Evolutionary conservation across 92 coral and sea anemone species (phyloP).

Genomic region (Virgularia gustaviana): DNA sequence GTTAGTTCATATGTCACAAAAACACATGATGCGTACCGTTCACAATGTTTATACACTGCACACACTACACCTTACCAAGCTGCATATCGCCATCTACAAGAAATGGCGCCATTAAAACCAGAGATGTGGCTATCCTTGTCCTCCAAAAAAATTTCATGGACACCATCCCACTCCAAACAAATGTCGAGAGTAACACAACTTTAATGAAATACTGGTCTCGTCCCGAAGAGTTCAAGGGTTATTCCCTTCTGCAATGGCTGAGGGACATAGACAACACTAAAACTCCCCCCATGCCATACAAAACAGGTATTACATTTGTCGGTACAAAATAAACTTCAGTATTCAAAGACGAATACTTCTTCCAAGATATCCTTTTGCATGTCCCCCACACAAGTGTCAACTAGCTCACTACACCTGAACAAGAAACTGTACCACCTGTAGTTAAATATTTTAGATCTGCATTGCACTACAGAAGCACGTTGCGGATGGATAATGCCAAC

Average conservation of each 20-base stretch:
- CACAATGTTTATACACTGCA: not conserved
- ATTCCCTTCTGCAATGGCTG: slow-evolving; percentile 20
- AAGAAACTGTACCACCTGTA: not conserved
- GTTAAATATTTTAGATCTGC: slow-evolving; percentile 17
- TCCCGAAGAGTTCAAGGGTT: not conserved
- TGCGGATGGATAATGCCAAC: not conserved
- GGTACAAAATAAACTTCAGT: not conserved
- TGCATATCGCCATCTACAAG: slow-evolving; percentile 14
- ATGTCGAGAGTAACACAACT: not conserved
- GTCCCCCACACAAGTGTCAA: not conserved
- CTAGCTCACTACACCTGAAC: not conserved
- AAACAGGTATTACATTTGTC: slow-evolving; percentile 5
- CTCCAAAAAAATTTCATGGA: slow-evolving; percentile 2
- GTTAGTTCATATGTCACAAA: slow-evolving; percentile 1
- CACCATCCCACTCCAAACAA: not conserved
- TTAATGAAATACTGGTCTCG: not conserved
- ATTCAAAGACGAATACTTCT: slow-evolving; percentile 9
- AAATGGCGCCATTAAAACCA: slow-evolving; percentile 1
- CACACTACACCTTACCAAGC: slow-evolving; percentile 20
- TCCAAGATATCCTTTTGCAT: slow-evolving; percentile 17
- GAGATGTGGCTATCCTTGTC: slow-evolving; percentile 1
- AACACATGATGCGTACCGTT: not conserved
- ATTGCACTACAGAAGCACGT: not conserved
- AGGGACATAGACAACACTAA: not conserved
- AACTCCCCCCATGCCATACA: not conserved